These are phyloP conservation scores for Caenorhabditis remanei DNA, from an alignment of 1,140 invertebrate genomes.

Conservation along the genomic window DNA sequence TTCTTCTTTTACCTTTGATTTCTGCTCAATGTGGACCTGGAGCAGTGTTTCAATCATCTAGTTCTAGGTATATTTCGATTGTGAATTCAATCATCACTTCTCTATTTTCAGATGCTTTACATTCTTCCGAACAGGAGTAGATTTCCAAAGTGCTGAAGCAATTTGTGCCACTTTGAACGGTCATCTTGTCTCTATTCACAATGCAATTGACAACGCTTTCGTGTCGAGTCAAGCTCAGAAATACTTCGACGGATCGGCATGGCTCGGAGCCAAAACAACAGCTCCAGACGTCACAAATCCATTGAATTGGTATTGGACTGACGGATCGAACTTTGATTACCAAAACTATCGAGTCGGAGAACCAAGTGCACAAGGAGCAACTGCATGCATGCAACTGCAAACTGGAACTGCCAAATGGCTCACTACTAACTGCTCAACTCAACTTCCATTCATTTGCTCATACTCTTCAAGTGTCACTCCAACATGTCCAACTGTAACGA, in stretches of 20 bases:
- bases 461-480: slow-evolving; percentile 35
- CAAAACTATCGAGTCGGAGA: slow-evolving; percentile 34
- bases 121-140: background rate
- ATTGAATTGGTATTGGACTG: slow-evolving; percentile 51
- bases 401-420: slow-evolving; percentile 39
- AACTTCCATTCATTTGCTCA: slow-evolving; percentile 40
- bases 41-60: slow-evolving; percentile 8
- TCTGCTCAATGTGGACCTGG: slow-evolving; percentile 53
- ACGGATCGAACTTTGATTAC: slow-evolving; percentile 45
- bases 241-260: background rate
- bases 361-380: slow-evolving; percentile 10
- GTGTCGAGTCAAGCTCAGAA: slow-evolving; percentile 39
- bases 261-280: slow-evolving; percentile 29
- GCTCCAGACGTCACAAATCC: slow-evolving; percentile 43
- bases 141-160: slow-evolving; percentile 14
- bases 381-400: slow-evolving; percentile 25
- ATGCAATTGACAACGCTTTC: slow-evolving; percentile 14
- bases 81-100: too few species aligned
- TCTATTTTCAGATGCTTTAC: background rate
- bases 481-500: slow-evolving; percentile 39
- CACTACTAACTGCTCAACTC: slow-evolving; percentile 10
- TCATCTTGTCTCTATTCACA: slow-evolving; percentile 24
- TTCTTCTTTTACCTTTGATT: slow-evolving; percentile 9
- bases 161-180: slow-evolving; percentile 37
- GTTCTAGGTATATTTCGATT: slow-evolving; percentile 8